Conservation (phyloP, 2,888 invertebrate species). For the Chaitophorus viminalis region DNA sequence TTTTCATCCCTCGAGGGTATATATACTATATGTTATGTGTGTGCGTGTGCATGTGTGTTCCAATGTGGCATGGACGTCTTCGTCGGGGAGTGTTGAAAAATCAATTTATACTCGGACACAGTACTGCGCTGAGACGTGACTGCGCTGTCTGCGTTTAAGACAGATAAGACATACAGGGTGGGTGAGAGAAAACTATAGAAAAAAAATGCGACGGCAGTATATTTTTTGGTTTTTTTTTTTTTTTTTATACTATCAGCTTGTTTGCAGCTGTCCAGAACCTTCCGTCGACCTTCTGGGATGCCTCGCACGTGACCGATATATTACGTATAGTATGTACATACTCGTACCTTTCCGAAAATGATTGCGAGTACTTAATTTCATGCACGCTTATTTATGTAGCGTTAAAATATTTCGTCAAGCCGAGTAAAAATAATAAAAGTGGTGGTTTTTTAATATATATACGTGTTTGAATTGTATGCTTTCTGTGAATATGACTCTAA, state of each 20-base stretch:
- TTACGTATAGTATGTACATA: too few species aligned
- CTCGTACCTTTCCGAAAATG: too few species aligned
- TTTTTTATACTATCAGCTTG: constrained; percentile 21
- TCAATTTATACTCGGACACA: constrained; percentile 20
- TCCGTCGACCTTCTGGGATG: not conserved
- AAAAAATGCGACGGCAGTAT: not conserved
- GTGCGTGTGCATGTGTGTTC: not conserved
- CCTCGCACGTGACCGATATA: not conserved
- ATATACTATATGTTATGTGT: too few species aligned
- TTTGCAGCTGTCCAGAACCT: constrained; percentile 1
- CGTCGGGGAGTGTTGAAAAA: constrained; percentile 24
- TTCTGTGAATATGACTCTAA: too few species aligned
- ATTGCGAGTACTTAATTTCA: too few species aligned
- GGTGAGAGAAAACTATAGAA: not conserved
- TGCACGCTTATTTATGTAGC: too few species aligned
- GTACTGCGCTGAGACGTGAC: not conserved
- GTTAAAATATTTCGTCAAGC: too few species aligned
- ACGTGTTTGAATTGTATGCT: too few species aligned
- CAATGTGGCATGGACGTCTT: not conserved
- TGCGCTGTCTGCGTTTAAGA: not conserved
- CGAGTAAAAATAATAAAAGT: too few species aligned
- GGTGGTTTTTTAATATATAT: too few species aligned
- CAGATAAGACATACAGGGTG: too few species aligned
- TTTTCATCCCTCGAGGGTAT: not conserved
- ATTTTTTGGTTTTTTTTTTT: not conserved